Percentiles rank a stretch among this genome's conserved stretches.
Conservation (phyloP, 1,140 invertebrate genomes). For the Ooceraea biroi region DNA sequence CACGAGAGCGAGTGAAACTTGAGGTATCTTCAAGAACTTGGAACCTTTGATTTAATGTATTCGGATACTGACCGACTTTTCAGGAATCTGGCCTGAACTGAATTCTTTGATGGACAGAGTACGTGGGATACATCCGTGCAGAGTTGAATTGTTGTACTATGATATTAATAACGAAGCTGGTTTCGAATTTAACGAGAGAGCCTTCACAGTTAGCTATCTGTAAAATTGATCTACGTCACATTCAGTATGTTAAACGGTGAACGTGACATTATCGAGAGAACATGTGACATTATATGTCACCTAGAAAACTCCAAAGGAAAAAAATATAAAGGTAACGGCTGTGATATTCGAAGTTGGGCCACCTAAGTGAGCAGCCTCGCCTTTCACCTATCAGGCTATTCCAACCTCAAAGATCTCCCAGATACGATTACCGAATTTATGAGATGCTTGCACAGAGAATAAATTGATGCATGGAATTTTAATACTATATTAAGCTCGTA, state of each 20-base stretch:
- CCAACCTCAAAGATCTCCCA: not conserved
- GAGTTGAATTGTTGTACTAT: not conserved
- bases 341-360: slow-evolving; percentile 6
- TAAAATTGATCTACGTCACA: not conserved
- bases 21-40: not conserved
- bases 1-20: slow-evolving; percentile 1
- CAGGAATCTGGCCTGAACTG: not conserved
- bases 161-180: too few species aligned
- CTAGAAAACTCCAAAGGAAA: not conserved
- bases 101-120: not conserved
- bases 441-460: slow-evolving; percentile 5
- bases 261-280: not conserved
- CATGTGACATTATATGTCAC: not conserved
- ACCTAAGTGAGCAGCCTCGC: not conserved
- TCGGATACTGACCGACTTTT: not conserved
- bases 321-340: not conserved
- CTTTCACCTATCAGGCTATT: not conserved
- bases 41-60: slow-evolving; percentile 5
- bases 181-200: too few species aligned
- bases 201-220: too few species aligned
- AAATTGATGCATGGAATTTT: not conserved
- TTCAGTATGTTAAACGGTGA: not conserved
- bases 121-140: not conserved
- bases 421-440: slow-evolving; percentile 9
- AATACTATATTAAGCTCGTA: not conserved